Base-by-base conservation (phyloP, 2,113 vertebrate species). In the Collichthys lucidus region DNA sequence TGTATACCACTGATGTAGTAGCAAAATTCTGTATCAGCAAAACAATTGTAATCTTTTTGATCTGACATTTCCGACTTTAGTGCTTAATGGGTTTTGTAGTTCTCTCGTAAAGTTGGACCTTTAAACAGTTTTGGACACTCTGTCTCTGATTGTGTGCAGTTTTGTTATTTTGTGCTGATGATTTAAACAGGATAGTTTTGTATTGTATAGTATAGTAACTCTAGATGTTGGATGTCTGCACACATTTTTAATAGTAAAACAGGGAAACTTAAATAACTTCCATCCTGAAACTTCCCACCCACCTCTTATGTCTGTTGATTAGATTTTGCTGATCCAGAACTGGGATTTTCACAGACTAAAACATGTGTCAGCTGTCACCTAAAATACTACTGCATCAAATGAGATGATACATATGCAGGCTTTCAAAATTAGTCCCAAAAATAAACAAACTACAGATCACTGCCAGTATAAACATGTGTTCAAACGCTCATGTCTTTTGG, bases 361-460 rank as follows among this genome's bases (percentile, higher is more conserved):
- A 69, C 62, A 74, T 74, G 4, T 12, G 20, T 69, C 63, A 59
- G 15, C 40, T 61, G 9, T 68, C 16, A 75, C 10, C 20, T 35
- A 11, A 47, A 57, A 42, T 20, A 15, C 19, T 9, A 29, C 16
- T 12, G 20, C 19, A 12, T 29, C 42, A 60, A 59, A 24, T 26
- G 5, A 31, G 35, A 57, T 1, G 3, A 68, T 35, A 47, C n/a
- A 40, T 35, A 35, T 40, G 11, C 10, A 52, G 16, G 11, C 22
- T 70, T 77, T 84, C 20, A 73, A 60, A 71, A 72, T 64, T 10
- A 24, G 22, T 40, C 12, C 16, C 22, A 42, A 77, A 40, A 7
- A 67, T 22, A 50, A 78, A 72, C 61, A 75, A 50, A 74, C 49
- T 56, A 69, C 12, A 71, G 52, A 61, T 76, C 31, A 17, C 35